Base-by-base conservation (phyloP, 2,113 vertebrate genomes). In the Trochalopteron elliotii region DNA sequence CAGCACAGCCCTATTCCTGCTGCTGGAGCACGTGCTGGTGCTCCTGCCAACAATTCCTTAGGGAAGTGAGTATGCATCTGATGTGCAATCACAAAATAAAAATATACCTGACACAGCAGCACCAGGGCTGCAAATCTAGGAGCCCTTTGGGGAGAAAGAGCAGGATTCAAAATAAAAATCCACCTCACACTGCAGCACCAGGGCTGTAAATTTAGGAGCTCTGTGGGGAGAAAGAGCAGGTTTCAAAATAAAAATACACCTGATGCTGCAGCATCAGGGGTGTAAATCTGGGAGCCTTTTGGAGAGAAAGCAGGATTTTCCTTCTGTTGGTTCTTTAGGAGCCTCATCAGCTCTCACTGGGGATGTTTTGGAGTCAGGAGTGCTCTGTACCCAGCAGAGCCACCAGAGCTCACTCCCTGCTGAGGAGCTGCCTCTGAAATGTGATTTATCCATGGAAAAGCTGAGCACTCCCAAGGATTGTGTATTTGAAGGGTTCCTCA, bases 381-480 rank as follows among this genome's bases (percentile, higher is more conserved):
- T 0, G 55, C 63, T 45, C 57, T 5, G 27, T 20, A 22, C 9
- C 45, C 8, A 81, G 50, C 83, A 10, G 39, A 94, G 78, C 25
- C 35, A 15, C 25, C 4, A 1, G 5, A 33, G 57, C 65, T 87
- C 23, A 0, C 37, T 56, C 17, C 78, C 68, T 20, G 3, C 47
- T 27, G 37, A 61, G 61, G 47, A 77, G 33, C 0, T 22, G n/a
- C 39, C 45, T 74, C n/a, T 12, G 5, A 17, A 28, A 2, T 10
- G 4, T 2, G 7, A 71, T 25, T 60, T 47, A 37, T 7, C 47
- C 8, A 4, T 1, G 16, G 44, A 0, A 2, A 67, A 50, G 63
- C 0, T 6, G 53, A 80, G 42, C 27, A 2, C 3, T 28, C 4
- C 19, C 3, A 3, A 44, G 64, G 60, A 19, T 77, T 40, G 27